Percentiles rank a stretch among this genome's conserved stretches.
phyloP scores from a whole-genome alignment of 2,797 vertebrate genomes.

The Poeciliopsis turneri region DNA sequence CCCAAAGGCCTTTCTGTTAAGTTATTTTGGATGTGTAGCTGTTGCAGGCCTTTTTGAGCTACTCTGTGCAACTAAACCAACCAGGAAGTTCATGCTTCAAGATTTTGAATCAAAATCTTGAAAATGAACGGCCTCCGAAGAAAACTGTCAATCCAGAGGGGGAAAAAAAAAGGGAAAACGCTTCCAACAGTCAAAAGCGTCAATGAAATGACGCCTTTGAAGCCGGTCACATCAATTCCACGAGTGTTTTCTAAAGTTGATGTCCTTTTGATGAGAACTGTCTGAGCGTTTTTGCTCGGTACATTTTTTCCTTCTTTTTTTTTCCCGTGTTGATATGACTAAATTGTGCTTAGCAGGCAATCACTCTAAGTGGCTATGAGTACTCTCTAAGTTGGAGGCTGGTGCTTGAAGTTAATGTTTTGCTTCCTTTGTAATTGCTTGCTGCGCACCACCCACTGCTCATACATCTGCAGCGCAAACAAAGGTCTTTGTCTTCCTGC shows the following conservation, averaged over 20 bases:
- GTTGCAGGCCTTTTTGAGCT: constrained; percentile 1
- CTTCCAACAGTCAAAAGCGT: neutral
- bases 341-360: constrained; percentile 53
- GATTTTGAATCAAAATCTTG: constrained; percentile 14
- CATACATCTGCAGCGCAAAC: constrained; percentile 47
- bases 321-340: constrained; percentile 15
- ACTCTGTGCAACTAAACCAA: neutral
- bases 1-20: constrained; percentile 8
- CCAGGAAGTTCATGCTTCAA: neutral
- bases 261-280: constrained; percentile 38
- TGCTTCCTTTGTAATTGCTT: constrained; percentile 60
- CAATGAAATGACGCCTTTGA: neutral
- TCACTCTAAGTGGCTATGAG: constrained; percentile 54
- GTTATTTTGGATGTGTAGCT: constrained; percentile 8
- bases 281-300: constrained; percentile 14
- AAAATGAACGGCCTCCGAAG: constrained; percentile 7
- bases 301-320: constrained; percentile 14
- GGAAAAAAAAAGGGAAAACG: constrained; percentile 1
- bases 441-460: constrained; percentile 41
- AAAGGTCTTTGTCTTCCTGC: neutral
- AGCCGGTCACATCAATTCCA: neutral
- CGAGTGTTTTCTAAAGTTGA: constrained; percentile 14
- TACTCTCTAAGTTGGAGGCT: constrained; percentile 46
- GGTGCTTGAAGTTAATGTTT: constrained; percentile 68
- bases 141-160: constrained; percentile 6